Conservation (phyloP, 2,113 vertebrate species). For the Larimichthys crocea region DNA sequence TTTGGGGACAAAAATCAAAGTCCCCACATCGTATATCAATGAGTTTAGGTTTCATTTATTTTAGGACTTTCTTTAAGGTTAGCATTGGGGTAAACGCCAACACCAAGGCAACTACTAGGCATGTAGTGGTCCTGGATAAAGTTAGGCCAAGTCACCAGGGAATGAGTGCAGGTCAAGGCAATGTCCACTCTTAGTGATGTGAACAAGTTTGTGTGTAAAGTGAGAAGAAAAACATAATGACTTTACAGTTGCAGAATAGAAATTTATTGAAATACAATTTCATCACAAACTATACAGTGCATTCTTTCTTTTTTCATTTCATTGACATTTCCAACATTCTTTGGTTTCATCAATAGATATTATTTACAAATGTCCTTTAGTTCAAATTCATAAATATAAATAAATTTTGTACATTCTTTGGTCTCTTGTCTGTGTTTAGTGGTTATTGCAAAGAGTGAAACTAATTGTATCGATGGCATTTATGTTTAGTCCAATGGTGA, state of each 20-base stretch:
- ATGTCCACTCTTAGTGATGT: background rate
- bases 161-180: background rate
- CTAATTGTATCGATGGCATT: background rate
- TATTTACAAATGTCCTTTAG: constrained; percentile 72
- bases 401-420: constrained; percentile 78
- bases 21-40: background rate
- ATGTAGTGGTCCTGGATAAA: background rate
- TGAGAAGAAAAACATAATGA: background rate
- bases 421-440: constrained; percentile 67
- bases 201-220: background rate
- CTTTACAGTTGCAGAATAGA: constrained; percentile 51
- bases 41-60: too few species aligned
- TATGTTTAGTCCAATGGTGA: background rate
- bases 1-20: background rate
- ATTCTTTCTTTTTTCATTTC: constrained; percentile 54
- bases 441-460: constrained; percentile 58
- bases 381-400: constrained; percentile 81
- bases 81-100: too few species aligned
- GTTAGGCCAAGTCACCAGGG: background rate
- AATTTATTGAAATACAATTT: constrained; percentile 70
- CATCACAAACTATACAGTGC: constrained; percentile 71
- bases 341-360: constrained; percentile 65
- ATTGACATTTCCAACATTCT: constrained; percentile 49
- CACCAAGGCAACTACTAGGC: background rate
- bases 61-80: too few species aligned